Evolutionary conservation across 2,797 vertebrate genomes (phyloP), one percentile per base, ranked within the genome.

Genomic region (Falco berigora): DNA sequence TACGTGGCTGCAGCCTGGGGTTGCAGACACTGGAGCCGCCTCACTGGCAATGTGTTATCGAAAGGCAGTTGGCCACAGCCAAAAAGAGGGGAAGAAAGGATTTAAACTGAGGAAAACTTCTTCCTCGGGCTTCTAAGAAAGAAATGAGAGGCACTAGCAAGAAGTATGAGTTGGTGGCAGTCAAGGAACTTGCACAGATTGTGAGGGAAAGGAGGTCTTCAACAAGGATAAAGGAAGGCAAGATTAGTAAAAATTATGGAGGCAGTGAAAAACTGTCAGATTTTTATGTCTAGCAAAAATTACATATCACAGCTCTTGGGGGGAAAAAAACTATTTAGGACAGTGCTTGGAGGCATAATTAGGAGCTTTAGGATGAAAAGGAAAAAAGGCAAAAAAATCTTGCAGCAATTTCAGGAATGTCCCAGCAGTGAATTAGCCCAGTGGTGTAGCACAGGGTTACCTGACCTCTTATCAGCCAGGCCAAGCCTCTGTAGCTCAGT

Each of bases 1-100:
- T 10, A 4, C 0, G 0, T 7, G 32, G 21, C 62, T 28, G 1
- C 36, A 84, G 4, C 4, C 2, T 9, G 18, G 4, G 47, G n/a
- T 66, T n/a, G 59, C 2, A 4, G 52, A 5, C 6, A 2, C n/a
- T 12, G 47, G 25, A 38, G 47, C 28, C 38, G 38, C 32, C 23
- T 56, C 76, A 1, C 28, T 46, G 49, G 8, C 25, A 64, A 2
- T 27, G 11, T 38, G 63, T 44, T 14, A 4, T 6, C 18, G 13
- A 47, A 56, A 86, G 58, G 21, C 82, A 79, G 30, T 0, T 38
- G 68, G 7, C 12, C 34, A 30, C n/a, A 22, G 17, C 12, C 25
- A 22, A 30, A 59, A 67, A 30, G 5, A 20, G 14, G 12, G 40
- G 5, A 6, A 32, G 63, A 38, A 40, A 30, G 8, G 16, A n/a